phyloP scores from a whole-genome alignment of 2,113 vertebrate species.

The Atherinomorus stipes region DNA sequence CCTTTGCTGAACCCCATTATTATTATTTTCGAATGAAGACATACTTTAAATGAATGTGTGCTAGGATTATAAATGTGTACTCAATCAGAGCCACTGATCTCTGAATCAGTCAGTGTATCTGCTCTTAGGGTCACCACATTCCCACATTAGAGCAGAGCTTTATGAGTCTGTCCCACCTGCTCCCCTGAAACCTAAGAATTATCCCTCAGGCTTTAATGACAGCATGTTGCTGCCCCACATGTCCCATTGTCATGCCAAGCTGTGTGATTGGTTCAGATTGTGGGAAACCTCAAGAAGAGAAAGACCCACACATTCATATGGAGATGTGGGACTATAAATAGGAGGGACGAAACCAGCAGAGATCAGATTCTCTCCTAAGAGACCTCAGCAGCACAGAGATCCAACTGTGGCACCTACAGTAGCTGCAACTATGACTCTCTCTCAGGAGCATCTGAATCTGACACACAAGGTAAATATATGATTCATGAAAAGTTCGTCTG shows the following conservation, averaged over 20 bases:
- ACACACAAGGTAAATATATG: constrained; percentile 74
- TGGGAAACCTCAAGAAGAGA: background rate
- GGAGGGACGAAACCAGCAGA: constrained; percentile 68
- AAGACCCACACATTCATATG: constrained; percentile 1
- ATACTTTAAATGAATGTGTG: background rate
- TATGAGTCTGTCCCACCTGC: constrained; percentile 14
- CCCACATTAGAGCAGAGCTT: constrained; percentile 65
- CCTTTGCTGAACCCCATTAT: background rate
- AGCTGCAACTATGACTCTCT: constrained; percentile 60
- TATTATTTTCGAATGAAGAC: background rate
- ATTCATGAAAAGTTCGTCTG: background rate
- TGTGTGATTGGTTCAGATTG: background rate
- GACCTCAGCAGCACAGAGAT: constrained; percentile 70
- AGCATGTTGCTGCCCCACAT: constrained; percentile 31
- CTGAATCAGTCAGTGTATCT: background rate
- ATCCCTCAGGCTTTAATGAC: constrained; percentile 2
- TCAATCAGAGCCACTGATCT: background rate
- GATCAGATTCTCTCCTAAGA: constrained; percentile 72
- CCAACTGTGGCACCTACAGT: constrained; percentile 72
- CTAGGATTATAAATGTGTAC: background rate
- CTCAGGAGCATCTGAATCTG: constrained; percentile 68
- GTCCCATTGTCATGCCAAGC: constrained; percentile 58
- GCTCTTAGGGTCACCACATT: constrained; percentile 63
- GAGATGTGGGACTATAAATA: constrained; percentile 81
- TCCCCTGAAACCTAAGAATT: background rate